These are phyloP conservation scores for Vidua chalybeata DNA, from an alignment of 2,113 vertebrate genomes.

Conservation along the genomic window DNA sequence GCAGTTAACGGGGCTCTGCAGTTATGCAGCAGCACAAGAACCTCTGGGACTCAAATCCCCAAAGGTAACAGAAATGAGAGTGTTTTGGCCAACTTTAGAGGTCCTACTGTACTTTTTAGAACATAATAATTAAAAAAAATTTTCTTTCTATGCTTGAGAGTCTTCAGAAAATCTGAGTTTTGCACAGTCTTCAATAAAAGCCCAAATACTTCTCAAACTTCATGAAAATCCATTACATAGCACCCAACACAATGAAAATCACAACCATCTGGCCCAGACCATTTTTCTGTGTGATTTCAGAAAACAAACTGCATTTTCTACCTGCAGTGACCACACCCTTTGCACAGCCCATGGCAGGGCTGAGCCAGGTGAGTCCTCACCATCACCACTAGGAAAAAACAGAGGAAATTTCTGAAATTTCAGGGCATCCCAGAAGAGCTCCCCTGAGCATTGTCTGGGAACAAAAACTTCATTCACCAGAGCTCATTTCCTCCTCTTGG, in stretches of 20 bases:
- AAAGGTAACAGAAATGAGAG: background rate
- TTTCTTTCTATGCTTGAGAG: background rate
- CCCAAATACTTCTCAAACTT: background rate
- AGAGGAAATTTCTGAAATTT: background rate
- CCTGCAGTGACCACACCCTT: background rate
- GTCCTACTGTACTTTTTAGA: background rate
- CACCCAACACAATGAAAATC: background rate
- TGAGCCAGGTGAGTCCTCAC: background rate
- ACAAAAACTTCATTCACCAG: background rate
- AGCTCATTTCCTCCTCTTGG: background rate
- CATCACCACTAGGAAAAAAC: background rate
- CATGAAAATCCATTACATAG: background rate
- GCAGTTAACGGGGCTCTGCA: background rate
- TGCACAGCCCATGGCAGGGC: background rate
- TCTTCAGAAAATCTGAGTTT: background rate
- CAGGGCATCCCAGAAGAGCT: background rate
- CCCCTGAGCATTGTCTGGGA: background rate
- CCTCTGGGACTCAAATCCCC: background rate
- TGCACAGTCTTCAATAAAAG: background rate
- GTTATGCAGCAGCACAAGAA: background rate
- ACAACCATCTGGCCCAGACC: background rate
- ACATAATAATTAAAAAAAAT: background rate
- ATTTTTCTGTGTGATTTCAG: background rate
- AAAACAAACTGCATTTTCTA: background rate
- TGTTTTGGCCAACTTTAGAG: background rate